Evolutionary conservation across 2,113 vertebrate species (phyloP), one percentile per base, ranked within the genome.

Genomic region (Etheostoma spectabile): DNA sequence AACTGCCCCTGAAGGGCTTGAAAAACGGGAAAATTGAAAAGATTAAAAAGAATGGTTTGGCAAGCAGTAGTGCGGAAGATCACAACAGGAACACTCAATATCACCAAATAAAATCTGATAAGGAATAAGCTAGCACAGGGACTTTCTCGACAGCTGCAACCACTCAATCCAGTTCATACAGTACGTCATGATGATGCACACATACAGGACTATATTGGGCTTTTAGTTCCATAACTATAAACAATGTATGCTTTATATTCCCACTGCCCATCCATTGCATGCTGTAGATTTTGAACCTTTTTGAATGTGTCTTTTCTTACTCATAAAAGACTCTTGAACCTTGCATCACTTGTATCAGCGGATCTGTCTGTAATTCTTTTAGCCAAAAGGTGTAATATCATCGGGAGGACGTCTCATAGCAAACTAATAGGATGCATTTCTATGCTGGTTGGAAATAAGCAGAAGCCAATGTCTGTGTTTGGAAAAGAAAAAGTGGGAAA

Each of bases 31-130:
- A 70, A 4, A 38, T 60, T 67, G 3, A 57, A 74, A 85, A 77
- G 19, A 72, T 66, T 57, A 30, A 30, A 56, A 61, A 61, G 24
- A 67, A 64, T 4, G 21, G 48, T 74, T 59, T 64, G 56, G 33
- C 33, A 71, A 60, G 64, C 24, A 8, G 22, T 46, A 70, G 53
- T 79, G 48, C 65, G 27, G 10, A 67, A 79, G 56, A 81, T 86
- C 52, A 48, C 22, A 35, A 74, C 16, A 69, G 71, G 59, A 71
- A 70, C 71, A 48, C 70, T 67, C 55, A 79, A 30, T 79, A 56
- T 69, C 18, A 27, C 27, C 5, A 66, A 10, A n/a, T n/a, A n/a
- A n/a, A n/a, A n/a, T n/a, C n/a, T n/a, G n/a, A n/a, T n/a, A n/a
- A n/a, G n/a, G n/a, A 12, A 46, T 59, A 72, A 65, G 46, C 27